Evolutionary conservation across 2,888 invertebrate genomes (phyloP), one percentile per base, ranked within the genome.

Genomic region (Scaptomyza caliginosa): DNA sequence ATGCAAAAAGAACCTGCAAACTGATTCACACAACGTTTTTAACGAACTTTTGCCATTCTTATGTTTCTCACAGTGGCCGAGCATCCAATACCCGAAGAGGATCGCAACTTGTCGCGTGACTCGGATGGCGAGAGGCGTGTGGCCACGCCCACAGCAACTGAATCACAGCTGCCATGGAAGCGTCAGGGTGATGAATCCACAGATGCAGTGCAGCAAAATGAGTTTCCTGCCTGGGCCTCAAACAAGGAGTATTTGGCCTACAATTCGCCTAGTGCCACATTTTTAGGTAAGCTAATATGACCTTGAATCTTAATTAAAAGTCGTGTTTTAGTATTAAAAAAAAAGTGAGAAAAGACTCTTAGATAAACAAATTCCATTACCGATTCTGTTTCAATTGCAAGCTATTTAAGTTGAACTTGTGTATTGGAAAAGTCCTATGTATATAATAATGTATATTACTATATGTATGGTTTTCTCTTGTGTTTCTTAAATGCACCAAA

Each of bases 191-290:
- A 94, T 54, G 93, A 93, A 60, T 94, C 94, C 17, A 93, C 93
- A 90, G 92, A 94, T 79, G 94, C 95, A 77, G 91, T 95, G 50
- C 94, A 95, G 84, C 96, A 96, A 89, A 95, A 96, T 39, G 98
- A 98, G 91, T 98, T 98, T 90, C 98, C 98, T 10, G 95, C 97
- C 11, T 98, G 98, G 98, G 97, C 97, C 40, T 96, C 97, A 30
- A 98, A 98, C 91, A 97, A 97, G 90, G 97, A 98, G 88, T 98
- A 98, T 90, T 92, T 97, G 84, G 96, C 96, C 11, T 97, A 97
- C 89, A 96, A 95, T 90, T 97, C 97, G 50, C 97, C 97, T 2
- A 97, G 97, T 8, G 96, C 96, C 49, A 97, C 97, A 57, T 97
- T 97, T 92, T 93, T 97, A 92, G 97, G 97, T 96, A 93, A 93